Evolutionary conservation across 2,888 invertebrate species (phyloP).

Genomic region (Acleris emargana): DNA sequence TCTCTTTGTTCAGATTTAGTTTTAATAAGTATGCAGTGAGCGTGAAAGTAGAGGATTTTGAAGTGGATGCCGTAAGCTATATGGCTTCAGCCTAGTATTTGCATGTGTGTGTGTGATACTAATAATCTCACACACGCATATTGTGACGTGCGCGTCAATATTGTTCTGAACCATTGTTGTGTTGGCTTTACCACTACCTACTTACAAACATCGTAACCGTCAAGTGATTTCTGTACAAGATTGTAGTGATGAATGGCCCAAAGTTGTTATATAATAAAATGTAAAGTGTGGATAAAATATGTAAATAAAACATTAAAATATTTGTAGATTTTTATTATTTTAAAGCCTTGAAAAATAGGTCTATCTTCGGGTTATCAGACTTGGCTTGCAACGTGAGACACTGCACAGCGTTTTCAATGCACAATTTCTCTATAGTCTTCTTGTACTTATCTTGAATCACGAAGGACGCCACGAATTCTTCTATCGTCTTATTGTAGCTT

Average conservation of each 20-base stretch:
- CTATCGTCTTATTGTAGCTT: slow-evolving; percentile 5
- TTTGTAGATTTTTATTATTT: slow-evolving; percentile 20
- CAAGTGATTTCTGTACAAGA: too few relatives aligned
- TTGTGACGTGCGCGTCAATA: too few relatives aligned
- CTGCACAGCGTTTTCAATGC: slow-evolving; percentile 9
- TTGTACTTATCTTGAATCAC: slow-evolving; percentile 2
- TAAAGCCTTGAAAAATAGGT: slow-evolving; percentile 25
- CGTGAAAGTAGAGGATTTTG: too few relatives aligned
- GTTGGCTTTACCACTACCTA: too few relatives aligned
- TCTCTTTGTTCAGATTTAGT: too few relatives aligned
- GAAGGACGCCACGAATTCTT: slow-evolving; percentile 9
- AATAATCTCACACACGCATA: too few relatives aligned
- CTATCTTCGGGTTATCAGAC: slow-evolving; percentile 14
- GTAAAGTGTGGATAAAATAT: background rate
- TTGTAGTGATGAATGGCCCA: slow-evolving; percentile 5
- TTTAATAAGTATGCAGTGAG: too few relatives aligned
- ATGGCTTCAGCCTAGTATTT: too few relatives aligned
- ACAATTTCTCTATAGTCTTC: slow-evolving; percentile 9
- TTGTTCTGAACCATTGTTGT: too few relatives aligned
- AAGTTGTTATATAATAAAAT: background rate
- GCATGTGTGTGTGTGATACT: too few relatives aligned
- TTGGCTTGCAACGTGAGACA: background rate
- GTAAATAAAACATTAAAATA: slow-evolving; percentile 26
- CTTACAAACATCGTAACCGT: too few relatives aligned
- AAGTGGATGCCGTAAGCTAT: too few relatives aligned